phyloP scores from a whole-genome alignment of 2,113 vertebrate genomes.

The Ciconia boyciana region DNA sequence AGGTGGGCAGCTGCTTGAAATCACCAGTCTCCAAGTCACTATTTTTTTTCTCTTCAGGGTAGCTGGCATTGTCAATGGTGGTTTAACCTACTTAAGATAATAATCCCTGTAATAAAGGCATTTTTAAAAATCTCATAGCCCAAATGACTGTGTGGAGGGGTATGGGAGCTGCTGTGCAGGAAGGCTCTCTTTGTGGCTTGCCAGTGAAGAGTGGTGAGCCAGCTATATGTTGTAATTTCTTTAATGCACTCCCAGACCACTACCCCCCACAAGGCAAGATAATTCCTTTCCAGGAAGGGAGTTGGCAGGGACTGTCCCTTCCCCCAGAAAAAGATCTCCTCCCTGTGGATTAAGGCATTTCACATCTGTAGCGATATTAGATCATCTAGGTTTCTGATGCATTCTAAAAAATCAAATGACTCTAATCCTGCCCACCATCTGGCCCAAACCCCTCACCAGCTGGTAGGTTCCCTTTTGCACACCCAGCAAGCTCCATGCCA shows the following conservation, averaged over 20 bases:
- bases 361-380: constrained; percentile 28
- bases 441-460: not conserved
- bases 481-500: not conserved
- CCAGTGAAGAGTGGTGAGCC: not conserved
- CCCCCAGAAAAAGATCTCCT: not conserved
- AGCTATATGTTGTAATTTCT: not conserved
- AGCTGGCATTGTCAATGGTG: constrained; percentile 34
- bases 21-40: constrained; percentile 6
- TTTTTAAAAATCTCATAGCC: not conserved
- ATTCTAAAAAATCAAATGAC: not conserved
- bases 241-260: not conserved
- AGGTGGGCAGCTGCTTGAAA: constrained; percentile 10
- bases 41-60: constrained; percentile 2
- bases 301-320: not conserved
- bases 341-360: constrained; percentile 17
- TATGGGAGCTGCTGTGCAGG: not conserved
- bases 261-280: not conserved
- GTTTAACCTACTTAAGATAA: constrained; percentile 63
- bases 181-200: not conserved
- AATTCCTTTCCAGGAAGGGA: constrained; percentile 19
- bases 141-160: not conserved
- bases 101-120: constrained; percentile 55
- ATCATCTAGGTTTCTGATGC: constrained; percentile 5
- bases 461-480: not conserved
- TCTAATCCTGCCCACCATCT: constrained; percentile 49